Conservation (phyloP, 2,113 vertebrate genomes). For the Bagarius yarrelli region DNA sequence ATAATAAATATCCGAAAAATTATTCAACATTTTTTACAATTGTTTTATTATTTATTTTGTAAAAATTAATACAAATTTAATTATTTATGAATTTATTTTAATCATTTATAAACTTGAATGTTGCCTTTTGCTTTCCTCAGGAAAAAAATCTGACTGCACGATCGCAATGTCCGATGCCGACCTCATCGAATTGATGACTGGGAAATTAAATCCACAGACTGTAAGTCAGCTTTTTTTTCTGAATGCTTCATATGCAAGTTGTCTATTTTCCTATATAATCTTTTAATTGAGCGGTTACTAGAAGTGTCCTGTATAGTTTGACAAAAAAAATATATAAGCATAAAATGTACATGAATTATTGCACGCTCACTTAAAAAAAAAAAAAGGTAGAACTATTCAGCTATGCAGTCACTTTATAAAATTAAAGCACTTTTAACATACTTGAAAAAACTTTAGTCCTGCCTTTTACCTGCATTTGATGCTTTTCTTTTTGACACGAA, state of each 20-base stretch:
- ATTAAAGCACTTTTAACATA: too few relatives aligned
- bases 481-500: too few relatives aligned
- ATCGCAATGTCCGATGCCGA: slow-evolving; percentile 84
- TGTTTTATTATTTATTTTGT: too few relatives aligned
- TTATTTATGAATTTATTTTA: not conserved
- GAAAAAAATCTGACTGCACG: slow-evolving; percentile 85
- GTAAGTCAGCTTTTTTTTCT: slow-evolving; percentile 66
- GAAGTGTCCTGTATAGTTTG: not conserved
- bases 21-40: not conserved
- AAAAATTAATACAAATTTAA: not conserved
- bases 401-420: too few relatives aligned
- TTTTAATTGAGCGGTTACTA: not conserved
- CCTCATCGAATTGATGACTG: slow-evolving; percentile 86
- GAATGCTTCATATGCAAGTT: not conserved
- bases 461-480: too few relatives aligned
- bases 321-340: not conserved
- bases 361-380: too few relatives aligned
- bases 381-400: too few relatives aligned
- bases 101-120: not conserved
- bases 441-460: too few relatives aligned
- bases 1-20: too few relatives aligned
- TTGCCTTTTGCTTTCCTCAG: slow-evolving; percentile 59
- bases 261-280: not conserved
- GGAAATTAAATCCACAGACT: slow-evolving; percentile 86
- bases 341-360: not conserved